Base-by-base conservation (phyloP, 2,888 invertebrate genomes). In the Automeris io region DNA sequence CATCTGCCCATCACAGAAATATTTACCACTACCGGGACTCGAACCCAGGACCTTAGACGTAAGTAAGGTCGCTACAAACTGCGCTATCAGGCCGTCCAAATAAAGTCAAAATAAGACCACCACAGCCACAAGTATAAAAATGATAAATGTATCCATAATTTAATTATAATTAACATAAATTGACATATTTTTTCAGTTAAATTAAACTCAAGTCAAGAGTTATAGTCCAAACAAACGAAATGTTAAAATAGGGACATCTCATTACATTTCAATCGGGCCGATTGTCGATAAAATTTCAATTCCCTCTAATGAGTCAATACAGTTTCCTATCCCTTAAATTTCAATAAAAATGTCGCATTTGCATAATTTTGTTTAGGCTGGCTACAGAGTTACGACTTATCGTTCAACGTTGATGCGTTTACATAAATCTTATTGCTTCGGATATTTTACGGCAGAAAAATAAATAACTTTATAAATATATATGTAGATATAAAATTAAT, bases 341-440 rank as follows among this genome's bases (percentile, higher is more conserved):
- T 51, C 56, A 56, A 61, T 67, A 66, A 64, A 62, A 61, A 51
- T 39, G 37, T 46, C 32, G 18, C 37, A 67, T 67, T 63, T 58
- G 54, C 61, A 64, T 67, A 61, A 55, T 19, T 8, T 16, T 39
- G 39, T 48, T 58, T 49, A 57, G 57, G 58, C 46, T 18, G 34
- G 8, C 19, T 33, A 38, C 49, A 54, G 18, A 51, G 18, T 31
- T 22, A 23, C 31, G 23, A 23, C 18, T 37, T 2, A 13, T 24
- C 29, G 29, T 8, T n/a, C 16, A 16, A 16, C 29, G 29, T 0
- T 0, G 11, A 29, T 3, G 13, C 16, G 13, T 16, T 29, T 29
- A 29, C n/a, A 5, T 29, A 29, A 13, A 13, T 16, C 12, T 16
- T 26, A 5, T 13, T 12, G 8, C 3, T 16, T 16, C 26, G 7